phyloP scores from a whole-genome alignment of 2,888 invertebrate genomes.

The Choristoneura rosaceana region DNA sequence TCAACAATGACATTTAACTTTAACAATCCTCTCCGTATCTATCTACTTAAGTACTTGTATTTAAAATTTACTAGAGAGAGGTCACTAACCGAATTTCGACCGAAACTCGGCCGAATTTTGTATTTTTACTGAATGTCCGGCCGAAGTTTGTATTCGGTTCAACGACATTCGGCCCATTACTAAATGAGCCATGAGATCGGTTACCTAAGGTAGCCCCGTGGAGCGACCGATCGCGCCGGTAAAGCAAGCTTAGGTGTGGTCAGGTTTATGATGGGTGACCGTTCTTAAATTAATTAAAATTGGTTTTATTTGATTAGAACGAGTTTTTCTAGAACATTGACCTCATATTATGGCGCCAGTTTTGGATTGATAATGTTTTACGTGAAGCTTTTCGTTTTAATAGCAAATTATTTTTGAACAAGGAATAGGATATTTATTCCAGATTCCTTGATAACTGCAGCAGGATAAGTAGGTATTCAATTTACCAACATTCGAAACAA shows the following conservation, averaged over 20 bases:
- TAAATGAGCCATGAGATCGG: constrained; percentile 25
- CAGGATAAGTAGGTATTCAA: neutral
- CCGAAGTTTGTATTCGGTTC: too few relatives aligned
- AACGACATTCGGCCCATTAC: neutral
- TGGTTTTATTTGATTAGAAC: constrained; percentile 4
- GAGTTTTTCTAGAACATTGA: constrained; percentile 14
- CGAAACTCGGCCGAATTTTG: too few relatives aligned
- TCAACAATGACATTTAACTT: too few relatives aligned
- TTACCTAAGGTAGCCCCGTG: constrained; percentile 27
- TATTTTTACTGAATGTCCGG: too few relatives aligned
- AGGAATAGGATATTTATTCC: neutral
- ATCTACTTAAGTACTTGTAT: too few relatives aligned
- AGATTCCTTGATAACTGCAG: neutral
- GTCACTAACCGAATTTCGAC: too few relatives aligned
- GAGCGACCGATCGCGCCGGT: neutral
- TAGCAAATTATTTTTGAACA: neutral
- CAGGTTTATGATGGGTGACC: constrained; percentile 34
- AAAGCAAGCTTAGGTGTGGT: constrained; percentile 27
- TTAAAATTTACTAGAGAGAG: too few relatives aligned
- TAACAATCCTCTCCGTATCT: too few relatives aligned
- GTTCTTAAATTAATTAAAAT: constrained; percentile 9
- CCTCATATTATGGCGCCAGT: constrained; percentile 1
- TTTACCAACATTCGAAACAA: neutral
- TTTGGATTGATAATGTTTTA: neutral
- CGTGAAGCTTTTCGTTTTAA: neutral